Evolutionary conservation across 2,113 vertebrate species (phyloP).

Genomic region (Variabilichromis moorii): DNA sequence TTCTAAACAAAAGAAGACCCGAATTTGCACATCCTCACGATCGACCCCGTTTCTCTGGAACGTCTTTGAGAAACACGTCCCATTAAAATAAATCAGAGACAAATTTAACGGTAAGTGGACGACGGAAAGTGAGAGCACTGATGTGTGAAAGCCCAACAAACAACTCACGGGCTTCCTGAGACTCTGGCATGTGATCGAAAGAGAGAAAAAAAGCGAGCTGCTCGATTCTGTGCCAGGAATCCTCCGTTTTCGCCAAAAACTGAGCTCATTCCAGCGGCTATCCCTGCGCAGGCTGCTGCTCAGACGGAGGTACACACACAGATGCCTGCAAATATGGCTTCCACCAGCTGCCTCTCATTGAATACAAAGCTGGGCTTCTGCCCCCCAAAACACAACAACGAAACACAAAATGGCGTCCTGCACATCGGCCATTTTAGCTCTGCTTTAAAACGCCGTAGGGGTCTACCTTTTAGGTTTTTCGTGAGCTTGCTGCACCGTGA

Average conservation of each 20-base stretch:
- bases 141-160: conserved; percentile 64
- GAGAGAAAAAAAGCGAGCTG: conserved; percentile 23
- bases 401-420: conserved; percentile 74
- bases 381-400: conserved; percentile 59
- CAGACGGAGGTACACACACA: conserved; percentile 61
- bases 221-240: conserved; percentile 62
- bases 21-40: not conserved
- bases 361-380: conserved; percentile 66
- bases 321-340: conserved; percentile 68
- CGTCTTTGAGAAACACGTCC: not conserved
- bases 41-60: not conserved
- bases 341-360: conserved; percentile 67
- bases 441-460: conserved; percentile 5
- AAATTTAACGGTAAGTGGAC: conserved; percentile 10
- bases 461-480: conserved; percentile 6
- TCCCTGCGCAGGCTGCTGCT: conserved; percentile 62
- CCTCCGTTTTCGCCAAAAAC: conserved; percentile 68
- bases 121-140: conserved; percentile 27
- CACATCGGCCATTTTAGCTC: conserved; percentile 71
- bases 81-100: not conserved
- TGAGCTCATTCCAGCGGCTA: conserved; percentile 66
- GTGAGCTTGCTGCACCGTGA: not conserved
- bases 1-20: not conserved
- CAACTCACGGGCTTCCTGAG: conserved; percentile 65
- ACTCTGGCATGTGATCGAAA: conserved; percentile 60